Base-by-base conservation (phyloP, 1,140 invertebrate genomes). In the Drosophila bocki region DNA sequence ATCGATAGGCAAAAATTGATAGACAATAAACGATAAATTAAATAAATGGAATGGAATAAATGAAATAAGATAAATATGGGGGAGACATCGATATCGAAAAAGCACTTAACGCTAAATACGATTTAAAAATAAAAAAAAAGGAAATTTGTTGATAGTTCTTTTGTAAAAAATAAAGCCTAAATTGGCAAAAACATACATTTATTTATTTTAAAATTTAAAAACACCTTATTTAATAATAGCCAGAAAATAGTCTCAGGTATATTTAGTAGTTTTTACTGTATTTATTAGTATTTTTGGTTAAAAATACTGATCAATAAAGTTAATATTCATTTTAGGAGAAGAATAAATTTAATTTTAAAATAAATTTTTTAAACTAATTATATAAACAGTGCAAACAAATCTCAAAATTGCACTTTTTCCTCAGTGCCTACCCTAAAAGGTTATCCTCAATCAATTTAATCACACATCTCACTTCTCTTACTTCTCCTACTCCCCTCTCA, bases 371-470 rank as follows among this genome's bases (percentile, higher is more conserved):
- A n/a, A 35, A 53, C 7, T 3, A 35, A 22, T 6, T 22, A 37
- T 15, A 2, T 37, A 54, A 22, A 1, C 33, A 7, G 5, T 22
- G 5, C 1, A n/a, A 11, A 56, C 19, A 0, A 22, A 22, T 53
- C 50, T 13, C 3, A 2, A 13, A 13, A 19, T 15, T 15, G 13
- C 51, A 22, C 9, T 17, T 57, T 62, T 33, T n/a, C 12, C 41
- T 1, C 29, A 45, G 57, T 65, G 39, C 4, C 33, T 7, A 19
- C 29, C 57, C 29, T 12, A 26, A 45, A 68, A 45, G 17, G 44
- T 22, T 67, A 35, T 41, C 26, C 45, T 12, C 53, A 37, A 54
- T 56, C 53, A 56, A 22, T 7, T 37, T 19, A 56, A 37, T 56
- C 19, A 26, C 53, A 56, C 19, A 56, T n/a, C 53, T 56, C 53